Conservation (phyloP, 2,888 invertebrate genomes). For the Patella ulyssiponensis region DNA sequence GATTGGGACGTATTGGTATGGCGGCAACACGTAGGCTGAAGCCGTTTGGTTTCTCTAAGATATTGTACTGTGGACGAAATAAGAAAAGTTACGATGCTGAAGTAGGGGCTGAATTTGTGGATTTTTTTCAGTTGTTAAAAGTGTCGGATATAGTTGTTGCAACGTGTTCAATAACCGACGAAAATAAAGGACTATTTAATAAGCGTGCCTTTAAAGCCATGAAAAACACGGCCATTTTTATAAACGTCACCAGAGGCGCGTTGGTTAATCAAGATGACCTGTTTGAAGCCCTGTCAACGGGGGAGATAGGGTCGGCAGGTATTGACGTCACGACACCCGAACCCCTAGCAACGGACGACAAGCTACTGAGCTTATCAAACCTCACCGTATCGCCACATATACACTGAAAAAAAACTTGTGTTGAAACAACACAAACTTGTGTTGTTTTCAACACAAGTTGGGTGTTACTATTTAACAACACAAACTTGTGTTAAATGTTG, state of each 20-base stretch:
- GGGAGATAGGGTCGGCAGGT: slow-evolving; percentile 85
- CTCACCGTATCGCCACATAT: slow-evolving; percentile 89
- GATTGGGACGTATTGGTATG: slow-evolving; percentile 73
- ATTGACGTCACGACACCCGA: slow-evolving; percentile 93
- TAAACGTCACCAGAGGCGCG: slow-evolving; percentile 84
- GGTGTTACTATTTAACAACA: too few relatives aligned
- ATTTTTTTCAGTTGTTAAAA: slow-evolving; percentile 81
- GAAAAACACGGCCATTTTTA: slow-evolving; percentile 87
- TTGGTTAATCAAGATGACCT: slow-evolving; percentile 83
- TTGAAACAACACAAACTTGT: too few relatives aligned
- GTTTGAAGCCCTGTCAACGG: slow-evolving; percentile 80
- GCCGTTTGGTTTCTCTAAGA: slow-evolving; percentile 81
- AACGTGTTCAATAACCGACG: slow-evolving; percentile 83
- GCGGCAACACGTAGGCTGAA: slow-evolving; percentile 84
- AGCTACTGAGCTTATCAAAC: slow-evolving; percentile 83
- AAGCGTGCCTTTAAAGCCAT: slow-evolving; percentile 84
- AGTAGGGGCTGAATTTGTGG: slow-evolving; percentile 80
- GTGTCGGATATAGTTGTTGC: slow-evolving; percentile 90
- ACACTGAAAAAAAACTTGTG: too few relatives aligned
- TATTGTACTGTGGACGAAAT: slow-evolving; percentile 83
- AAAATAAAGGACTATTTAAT: slow-evolving; percentile 86
- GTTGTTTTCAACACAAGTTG: too few relatives aligned
- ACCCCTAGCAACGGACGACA: slow-evolving; percentile 85
- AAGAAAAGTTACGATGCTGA: slow-evolving; percentile 74
- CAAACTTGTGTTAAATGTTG: too few relatives aligned